Conservation (phyloP, 2,888 invertebrate genomes). For the Dendrolimus houi region DNA sequence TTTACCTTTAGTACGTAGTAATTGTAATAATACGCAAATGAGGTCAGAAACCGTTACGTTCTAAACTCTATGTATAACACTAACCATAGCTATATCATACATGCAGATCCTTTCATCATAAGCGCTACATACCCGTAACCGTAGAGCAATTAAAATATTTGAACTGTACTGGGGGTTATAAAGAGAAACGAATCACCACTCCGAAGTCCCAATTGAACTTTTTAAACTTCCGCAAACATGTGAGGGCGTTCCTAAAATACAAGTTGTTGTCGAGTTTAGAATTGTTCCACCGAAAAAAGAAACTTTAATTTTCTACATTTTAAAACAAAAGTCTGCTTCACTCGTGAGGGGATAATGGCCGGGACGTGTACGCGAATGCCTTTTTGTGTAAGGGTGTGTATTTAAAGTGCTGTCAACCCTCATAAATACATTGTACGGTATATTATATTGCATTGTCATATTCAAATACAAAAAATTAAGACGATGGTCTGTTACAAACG, state of each 20-base stretch:
- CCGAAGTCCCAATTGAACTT: conserved; percentile 54
- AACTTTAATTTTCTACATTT: conserved; percentile 70
- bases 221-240: conserved; percentile 70
- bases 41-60: too few relatives aligned
- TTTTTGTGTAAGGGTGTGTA: conserved; percentile 11
- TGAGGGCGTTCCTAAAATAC: conserved; percentile 67
- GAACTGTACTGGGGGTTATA: conserved; percentile 43
- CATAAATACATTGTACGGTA: not conserved
- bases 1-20: too few relatives aligned
- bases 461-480: too few relatives aligned
- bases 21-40: too few relatives aligned
- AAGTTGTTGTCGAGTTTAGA: conserved; percentile 68
- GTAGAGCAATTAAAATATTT: conserved; percentile 41
- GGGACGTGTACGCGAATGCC: conserved; percentile 43
- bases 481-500: too few relatives aligned
- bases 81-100: not conserved
- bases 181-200: conserved; percentile 51
- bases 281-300: conserved; percentile 67
- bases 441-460: too few relatives aligned
- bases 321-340: conserved; percentile 61
- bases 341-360: conserved; percentile 55
- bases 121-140: not conserved
- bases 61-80: too few relatives aligned
- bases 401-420: not conserved
- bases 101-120: not conserved